phyloP scores from a whole-genome alignment of 2,113 vertebrate genomes.

The Callocephalon fimbriatum region DNA sequence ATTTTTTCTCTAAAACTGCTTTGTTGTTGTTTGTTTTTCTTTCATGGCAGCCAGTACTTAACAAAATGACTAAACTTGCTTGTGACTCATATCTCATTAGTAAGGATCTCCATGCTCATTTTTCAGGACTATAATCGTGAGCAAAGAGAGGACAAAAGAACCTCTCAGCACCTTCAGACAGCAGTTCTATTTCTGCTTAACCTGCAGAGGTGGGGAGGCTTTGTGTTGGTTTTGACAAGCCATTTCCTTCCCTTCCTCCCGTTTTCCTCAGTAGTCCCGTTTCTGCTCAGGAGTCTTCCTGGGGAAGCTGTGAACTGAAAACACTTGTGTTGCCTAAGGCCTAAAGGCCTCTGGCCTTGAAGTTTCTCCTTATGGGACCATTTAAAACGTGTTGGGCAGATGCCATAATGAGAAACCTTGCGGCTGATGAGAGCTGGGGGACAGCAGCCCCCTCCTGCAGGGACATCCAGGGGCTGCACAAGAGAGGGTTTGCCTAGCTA shows the following conservation, averaged over 20 bases:
- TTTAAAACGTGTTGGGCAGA: background rate
- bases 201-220: background rate
- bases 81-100: conserved; percentile 41
- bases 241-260: background rate
- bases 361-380: background rate
- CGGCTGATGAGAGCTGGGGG: background rate
- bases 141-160: background rate
- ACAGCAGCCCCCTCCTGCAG: background rate
- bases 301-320: background rate
- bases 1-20: background rate
- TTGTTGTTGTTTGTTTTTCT: conserved; percentile 34
- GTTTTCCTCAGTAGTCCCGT: background rate
- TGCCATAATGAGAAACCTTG: background rate
- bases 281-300: background rate
- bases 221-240: background rate
- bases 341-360: background rate
- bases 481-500: background rate
- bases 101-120: background rate
- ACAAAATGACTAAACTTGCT: conserved; percentile 15
- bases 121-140: background rate
- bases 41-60: background rate
- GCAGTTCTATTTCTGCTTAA: background rate
- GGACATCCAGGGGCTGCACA: rapidly evolving
- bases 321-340: background rate
- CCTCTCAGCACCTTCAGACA: background rate